Conservation (phyloP, 2,113 vertebrate species). For the Myrmophylax atrothorax region DNA sequence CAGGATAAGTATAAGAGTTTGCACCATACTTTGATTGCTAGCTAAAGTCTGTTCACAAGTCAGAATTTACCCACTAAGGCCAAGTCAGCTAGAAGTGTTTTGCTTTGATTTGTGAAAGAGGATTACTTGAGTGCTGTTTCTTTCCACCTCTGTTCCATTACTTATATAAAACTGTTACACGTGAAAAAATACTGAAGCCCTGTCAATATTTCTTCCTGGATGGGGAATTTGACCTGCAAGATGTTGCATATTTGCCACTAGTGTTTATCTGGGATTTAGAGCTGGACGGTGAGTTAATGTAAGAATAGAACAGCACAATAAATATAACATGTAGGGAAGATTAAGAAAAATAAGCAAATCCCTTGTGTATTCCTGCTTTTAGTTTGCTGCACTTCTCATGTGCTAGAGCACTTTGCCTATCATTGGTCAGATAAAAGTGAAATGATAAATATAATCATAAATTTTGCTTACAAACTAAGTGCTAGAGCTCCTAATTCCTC, state of each 20-base stretch:
- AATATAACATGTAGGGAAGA: neutral
- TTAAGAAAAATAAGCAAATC: neutral
- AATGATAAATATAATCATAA: neutral
- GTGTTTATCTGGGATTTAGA: neutral
- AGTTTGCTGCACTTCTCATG: neutral
- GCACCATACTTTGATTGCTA: neutral
- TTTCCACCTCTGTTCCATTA: neutral
- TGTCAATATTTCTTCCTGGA: neutral
- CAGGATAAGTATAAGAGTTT: neutral
- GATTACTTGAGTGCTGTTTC: neutral
- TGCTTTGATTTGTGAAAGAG: constrained; percentile 16
- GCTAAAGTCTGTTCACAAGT: neutral
- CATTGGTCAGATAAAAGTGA: neutral
- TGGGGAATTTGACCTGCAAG: neutral
- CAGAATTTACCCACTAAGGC: neutral
- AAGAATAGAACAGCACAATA: neutral
- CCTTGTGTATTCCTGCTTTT: neutral
- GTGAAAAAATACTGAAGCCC: neutral
- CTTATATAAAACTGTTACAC: neutral
- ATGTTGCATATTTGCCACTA: neutral
- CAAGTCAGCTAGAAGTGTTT: neutral
- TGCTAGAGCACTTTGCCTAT: neutral
- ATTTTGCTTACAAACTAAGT: neutral
- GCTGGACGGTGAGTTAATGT: neutral
- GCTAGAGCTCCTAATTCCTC: neutral